Conservation (phyloP, 2,797 vertebrate genomes). For the Peromyscus melanophrys region DNA sequence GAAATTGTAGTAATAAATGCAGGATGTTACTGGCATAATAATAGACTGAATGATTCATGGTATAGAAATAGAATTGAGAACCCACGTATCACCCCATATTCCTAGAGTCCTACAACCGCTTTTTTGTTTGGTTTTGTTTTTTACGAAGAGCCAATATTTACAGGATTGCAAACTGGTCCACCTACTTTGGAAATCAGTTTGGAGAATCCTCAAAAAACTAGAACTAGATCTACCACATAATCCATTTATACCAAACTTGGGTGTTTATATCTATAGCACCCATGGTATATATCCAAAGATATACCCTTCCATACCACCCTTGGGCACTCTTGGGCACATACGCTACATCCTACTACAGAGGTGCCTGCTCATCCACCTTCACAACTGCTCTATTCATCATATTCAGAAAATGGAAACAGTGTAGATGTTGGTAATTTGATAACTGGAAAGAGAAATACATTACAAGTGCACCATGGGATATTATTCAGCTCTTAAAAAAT, state of each 20-base stretch:
- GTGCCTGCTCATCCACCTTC: background rate
- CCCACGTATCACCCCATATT: background rate
- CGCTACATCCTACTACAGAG: no score
- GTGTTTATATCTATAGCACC: no score
- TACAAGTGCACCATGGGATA: background rate
- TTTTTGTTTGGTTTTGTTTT: background rate
- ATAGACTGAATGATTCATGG: background rate
- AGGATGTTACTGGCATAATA: background rate
- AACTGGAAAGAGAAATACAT: background rate
- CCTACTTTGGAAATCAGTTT: background rate
- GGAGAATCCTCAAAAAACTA: background rate
- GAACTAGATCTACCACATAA: background rate
- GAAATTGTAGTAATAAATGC: fast-evolving
- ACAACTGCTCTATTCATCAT: background rate
- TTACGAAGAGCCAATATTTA: background rate
- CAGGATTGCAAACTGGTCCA: background rate
- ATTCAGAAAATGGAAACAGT: background rate
- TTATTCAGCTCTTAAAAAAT: background rate
- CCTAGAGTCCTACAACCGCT: no score
- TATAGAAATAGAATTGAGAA: background rate
- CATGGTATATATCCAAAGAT: background rate
- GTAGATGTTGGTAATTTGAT: background rate
- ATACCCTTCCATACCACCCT: background rate
- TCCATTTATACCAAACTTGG: background rate
- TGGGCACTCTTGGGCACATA: background rate